Evolutionary conservation across 2,797 vertebrate species (phyloP).

Genomic region (Cyprinodon diabolis): DNA sequence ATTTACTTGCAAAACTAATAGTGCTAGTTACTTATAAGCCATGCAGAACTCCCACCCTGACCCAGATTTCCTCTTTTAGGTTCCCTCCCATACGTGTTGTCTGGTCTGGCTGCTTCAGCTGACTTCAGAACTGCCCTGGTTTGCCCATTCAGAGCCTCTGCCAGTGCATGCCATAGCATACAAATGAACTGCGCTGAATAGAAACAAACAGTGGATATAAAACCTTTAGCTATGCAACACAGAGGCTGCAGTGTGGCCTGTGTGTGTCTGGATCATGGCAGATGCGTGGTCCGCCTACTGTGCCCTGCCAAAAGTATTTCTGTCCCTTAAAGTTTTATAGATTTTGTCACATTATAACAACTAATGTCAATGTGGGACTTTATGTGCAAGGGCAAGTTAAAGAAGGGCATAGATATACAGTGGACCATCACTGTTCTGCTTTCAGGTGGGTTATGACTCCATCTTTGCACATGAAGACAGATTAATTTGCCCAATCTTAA

Average conservation of each 20-base stretch:
- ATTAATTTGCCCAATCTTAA: not conserved
- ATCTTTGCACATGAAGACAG: too few relatives aligned
- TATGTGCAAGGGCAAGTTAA: not conserved
- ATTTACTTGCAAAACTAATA: constrained; percentile 47
- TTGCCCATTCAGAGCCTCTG: constrained; percentile 74
- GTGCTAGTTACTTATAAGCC: constrained; percentile 41
- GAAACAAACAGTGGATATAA: constrained; percentile 76
- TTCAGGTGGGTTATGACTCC: not conserved
- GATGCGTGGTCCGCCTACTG: constrained; percentile 20
- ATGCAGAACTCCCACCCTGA: constrained; percentile 49
- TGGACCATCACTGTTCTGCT: not conserved
- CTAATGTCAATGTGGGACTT: too few relatives aligned
- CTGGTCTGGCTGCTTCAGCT: constrained; percentile 69
- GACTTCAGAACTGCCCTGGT: constrained; percentile 72
- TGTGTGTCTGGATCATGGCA: constrained; percentile 17
- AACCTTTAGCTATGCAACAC: constrained; percentile 64
- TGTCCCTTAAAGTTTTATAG: too few relatives aligned
- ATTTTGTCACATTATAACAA: too few relatives aligned
- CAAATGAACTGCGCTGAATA: constrained; percentile 80
- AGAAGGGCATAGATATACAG: not conserved
- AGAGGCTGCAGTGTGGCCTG: constrained; percentile 25
- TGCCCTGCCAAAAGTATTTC: not conserved
- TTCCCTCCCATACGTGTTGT: constrained; percentile 67
- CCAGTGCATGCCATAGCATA: constrained; percentile 71
- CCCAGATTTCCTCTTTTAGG: constrained; percentile 58